Conservation (phyloP, 2,113 vertebrate species). For the Oxyura jamaicensis region DNA sequence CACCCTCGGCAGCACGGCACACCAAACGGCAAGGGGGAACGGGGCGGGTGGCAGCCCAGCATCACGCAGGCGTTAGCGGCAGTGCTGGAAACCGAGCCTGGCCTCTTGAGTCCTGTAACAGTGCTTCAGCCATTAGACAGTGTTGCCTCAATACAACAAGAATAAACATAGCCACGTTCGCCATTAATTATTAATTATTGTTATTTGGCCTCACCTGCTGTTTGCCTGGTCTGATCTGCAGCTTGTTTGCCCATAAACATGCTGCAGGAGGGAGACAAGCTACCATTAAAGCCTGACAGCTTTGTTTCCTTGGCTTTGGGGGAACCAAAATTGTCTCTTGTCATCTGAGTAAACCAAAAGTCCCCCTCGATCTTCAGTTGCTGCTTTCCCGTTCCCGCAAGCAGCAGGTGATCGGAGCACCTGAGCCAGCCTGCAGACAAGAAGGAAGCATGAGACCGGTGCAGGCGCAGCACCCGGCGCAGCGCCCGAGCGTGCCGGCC, state of each 20-base stretch:
- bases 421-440: slow-evolving; percentile 72
- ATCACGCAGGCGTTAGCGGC: neutral
- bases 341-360: slow-evolving; percentile 74
- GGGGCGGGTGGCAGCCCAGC: neutral
- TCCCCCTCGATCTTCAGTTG: slow-evolving; percentile 68
- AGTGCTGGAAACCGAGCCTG: neutral
- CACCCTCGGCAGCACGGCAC: neutral
- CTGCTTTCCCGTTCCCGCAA: slow-evolving; percentile 68
- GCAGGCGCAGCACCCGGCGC: neutral
- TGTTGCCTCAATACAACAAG: neutral
- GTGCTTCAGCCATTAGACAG: slow-evolving; percentile 16
- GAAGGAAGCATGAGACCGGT: slow-evolving; percentile 55
- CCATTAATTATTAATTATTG: slow-evolving; percentile 57
- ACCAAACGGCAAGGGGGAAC: rapidly evolving
- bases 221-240: slow-evolving; percentile 69
- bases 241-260: slow-evolving; percentile 72
- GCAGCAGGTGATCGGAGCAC: slow-evolving; percentile 70
- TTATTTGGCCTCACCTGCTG: slow-evolving; percentile 61
- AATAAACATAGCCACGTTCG: slow-evolving; percentile 47
- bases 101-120: neutral
- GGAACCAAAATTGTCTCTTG: slow-evolving; percentile 69
- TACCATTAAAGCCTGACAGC: slow-evolving; percentile 70
- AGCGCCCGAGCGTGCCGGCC: neutral
- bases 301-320: slow-evolving; percentile 71
- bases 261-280: slow-evolving; percentile 72